A percentile compares a stretch with the other conserved stretches of the same genome.
Evolutionary conservation across 1,140 invertebrate genomes (phyloP).

Genomic region (Chrysomallon squamiferum): DNA sequence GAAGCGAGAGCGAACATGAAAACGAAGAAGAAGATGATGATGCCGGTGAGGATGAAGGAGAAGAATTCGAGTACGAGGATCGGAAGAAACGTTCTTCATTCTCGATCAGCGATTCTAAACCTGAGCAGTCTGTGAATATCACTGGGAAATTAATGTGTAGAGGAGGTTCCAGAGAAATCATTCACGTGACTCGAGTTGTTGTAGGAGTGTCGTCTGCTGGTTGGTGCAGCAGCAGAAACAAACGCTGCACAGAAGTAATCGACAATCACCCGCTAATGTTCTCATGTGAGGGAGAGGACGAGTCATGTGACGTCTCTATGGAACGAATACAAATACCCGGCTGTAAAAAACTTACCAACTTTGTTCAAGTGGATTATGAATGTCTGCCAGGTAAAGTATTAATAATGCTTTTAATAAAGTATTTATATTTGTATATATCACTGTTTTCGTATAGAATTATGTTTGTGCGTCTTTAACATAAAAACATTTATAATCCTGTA

Average conservation of each 20-base stretch:
- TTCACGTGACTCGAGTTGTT: neutral
- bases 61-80: neutral
- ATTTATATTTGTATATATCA: neutral
- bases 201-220: neutral
- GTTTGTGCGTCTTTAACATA: neutral
- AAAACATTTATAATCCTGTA: neutral
- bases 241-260: neutral
- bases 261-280: neutral
- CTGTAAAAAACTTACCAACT: neutral
- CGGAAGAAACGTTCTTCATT: neutral
- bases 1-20: neutral
- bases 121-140: neutral
- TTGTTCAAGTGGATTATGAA: neutral
- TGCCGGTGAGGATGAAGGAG: neutral
- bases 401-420: neutral
- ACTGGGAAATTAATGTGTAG: neutral
- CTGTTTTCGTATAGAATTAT: neutral
- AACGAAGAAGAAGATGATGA: neutral
- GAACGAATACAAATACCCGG: neutral
- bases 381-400: conserved; percentile 1
- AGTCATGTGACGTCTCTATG: neutral
- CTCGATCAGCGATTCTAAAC: neutral
- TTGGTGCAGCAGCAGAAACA: neutral
- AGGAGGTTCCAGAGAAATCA: neutral
- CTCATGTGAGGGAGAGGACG: neutral